Percentiles rank a stretch among this genome's conserved stretches.
Conservation (phyloP, 2,888 invertebrate genomes). For the Lasius fuliginosus region DNA sequence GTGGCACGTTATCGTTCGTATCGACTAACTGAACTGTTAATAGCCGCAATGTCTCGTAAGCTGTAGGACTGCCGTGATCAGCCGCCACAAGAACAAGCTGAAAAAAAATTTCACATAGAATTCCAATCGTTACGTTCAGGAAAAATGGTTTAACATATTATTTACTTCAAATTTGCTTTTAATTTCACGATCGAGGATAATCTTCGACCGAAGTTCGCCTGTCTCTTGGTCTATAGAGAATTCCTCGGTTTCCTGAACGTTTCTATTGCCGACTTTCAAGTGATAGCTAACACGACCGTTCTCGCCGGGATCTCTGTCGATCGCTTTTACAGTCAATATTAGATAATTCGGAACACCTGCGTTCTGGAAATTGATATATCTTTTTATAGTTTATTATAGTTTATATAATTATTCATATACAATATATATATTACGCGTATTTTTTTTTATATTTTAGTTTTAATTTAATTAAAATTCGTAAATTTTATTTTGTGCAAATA, state of each 20-base stretch:
- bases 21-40: slow-evolving; percentile 92
- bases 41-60: slow-evolving; percentile 92
- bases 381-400: slow-evolving; percentile 13
- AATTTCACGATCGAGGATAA: slow-evolving; percentile 92
- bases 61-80: slow-evolving; percentile 94
- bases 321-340: slow-evolving; percentile 93
- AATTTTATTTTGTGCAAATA: slow-evolving; percentile 9
- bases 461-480: not conserved
- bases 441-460: not conserved
- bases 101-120: slow-evolving; percentile 69
- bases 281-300: slow-evolving; percentile 95
- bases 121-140: not conserved
- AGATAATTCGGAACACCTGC: slow-evolving; percentile 92
- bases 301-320: slow-evolving; percentile 93
- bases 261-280: slow-evolving; percentile 92
- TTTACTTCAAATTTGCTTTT: slow-evolving; percentile 89
- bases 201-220: slow-evolving; percentile 94
- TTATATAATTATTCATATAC: slow-evolving; percentile 4
- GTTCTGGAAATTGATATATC: slow-evolving; percentile 87
- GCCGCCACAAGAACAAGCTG: slow-evolving; percentile 93
- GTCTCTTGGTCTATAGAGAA: slow-evolving; percentile 93
- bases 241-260: slow-evolving; percentile 93
- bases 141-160: not conserved
- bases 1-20: slow-evolving; percentile 93
- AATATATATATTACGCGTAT: not conserved